Conservation (phyloP, 2,113 vertebrate genomes). For the Cyphomyrus discorhynchus region DNA sequence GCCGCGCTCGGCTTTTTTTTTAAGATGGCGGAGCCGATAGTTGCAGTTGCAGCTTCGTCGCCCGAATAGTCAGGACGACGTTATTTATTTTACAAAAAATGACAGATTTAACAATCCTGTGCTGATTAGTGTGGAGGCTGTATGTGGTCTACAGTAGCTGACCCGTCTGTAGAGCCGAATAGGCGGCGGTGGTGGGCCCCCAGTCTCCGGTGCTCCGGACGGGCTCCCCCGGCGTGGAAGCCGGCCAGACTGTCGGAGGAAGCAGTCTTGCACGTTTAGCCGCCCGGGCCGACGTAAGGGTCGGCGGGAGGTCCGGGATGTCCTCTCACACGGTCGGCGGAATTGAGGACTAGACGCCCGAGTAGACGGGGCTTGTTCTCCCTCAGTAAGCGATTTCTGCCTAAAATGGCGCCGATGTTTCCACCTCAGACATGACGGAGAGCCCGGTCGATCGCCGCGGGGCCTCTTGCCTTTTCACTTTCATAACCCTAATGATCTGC, state of each 20-base stretch:
- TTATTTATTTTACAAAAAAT: neutral
- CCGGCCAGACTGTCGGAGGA: neutral
- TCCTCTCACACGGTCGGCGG: neutral
- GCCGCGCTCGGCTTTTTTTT: neutral
- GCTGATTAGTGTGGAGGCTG: neutral
- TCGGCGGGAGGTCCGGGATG: neutral
- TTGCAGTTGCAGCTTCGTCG: neutral
- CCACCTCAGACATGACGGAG: neutral
- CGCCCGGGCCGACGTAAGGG: too few relatives aligned
- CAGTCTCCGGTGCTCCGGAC: neutral
- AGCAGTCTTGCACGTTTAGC: neutral
- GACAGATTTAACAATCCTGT: neutral
- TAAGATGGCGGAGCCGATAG: conserved; percentile 27
- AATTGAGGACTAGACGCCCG: neutral
- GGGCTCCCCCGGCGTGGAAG: neutral
- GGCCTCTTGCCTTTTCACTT: neutral
- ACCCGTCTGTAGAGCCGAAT: neutral
- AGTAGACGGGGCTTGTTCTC: neutral
- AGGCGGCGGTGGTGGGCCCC: neutral
- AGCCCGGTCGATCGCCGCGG: neutral
- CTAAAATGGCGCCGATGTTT: conserved; percentile 62
- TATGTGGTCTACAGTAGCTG: neutral
- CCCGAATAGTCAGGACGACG: neutral
- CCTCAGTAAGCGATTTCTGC: conserved; percentile 28
- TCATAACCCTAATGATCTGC: neutral